Evolutionary conservation across 2,113 vertebrate species (phyloP).

Genomic region (Seriola quinqueradiata): DNA sequence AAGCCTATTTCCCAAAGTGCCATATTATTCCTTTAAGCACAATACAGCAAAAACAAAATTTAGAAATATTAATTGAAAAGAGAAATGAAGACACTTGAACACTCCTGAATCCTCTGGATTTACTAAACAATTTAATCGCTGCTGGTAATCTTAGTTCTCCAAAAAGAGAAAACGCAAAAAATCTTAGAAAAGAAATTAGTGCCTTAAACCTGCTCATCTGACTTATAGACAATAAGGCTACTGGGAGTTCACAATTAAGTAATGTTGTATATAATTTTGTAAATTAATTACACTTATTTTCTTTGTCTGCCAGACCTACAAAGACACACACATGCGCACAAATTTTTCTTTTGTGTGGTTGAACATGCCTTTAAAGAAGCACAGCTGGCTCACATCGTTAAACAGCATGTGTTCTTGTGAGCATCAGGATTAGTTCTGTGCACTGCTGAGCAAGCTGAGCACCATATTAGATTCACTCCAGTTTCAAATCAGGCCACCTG

Average conservation of each 20-base stretch:
- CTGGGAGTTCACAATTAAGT: background rate
- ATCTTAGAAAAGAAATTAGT: no score
- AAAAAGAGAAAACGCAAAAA: no score
- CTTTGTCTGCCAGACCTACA: background rate
- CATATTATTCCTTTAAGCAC: no score
- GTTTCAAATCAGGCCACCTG: constrained; percentile 85
- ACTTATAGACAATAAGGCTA: background rate
- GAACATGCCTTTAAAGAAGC: constrained; percentile 19
- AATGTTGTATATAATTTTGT: background rate
- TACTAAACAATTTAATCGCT: no score
- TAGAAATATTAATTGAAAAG: background rate
- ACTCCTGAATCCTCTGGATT: background rate
- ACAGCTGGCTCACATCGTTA: background rate
- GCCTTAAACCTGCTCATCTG: background rate
- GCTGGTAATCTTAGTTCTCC: no score
- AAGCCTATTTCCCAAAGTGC: no score
- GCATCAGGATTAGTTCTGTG: constrained; percentile 36
- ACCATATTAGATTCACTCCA: constrained; percentile 68
- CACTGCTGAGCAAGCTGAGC: constrained; percentile 38
- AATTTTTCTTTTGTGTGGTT: background rate
- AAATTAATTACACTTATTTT: background rate
- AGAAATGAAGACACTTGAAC: background rate
- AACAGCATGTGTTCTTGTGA: background rate
- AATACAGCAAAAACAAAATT: background rate
- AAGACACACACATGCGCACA: background rate